Evolutionary conservation across 2,797 vertebrate species (phyloP), one percentile per base, ranked within the genome.

Genomic region (Sebastes nivosus): DNA sequence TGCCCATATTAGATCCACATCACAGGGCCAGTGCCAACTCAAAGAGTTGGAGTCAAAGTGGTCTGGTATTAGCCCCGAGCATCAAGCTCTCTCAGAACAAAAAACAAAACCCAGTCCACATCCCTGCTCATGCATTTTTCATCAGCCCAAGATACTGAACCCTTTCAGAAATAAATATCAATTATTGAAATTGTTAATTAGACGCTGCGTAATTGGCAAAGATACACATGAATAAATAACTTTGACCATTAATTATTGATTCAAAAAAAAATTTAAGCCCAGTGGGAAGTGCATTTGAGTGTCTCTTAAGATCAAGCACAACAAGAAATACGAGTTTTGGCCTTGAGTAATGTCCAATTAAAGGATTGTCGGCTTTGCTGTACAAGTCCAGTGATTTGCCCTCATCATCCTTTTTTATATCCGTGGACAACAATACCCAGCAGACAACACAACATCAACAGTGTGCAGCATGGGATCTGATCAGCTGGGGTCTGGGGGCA

Each of bases 121-220:
- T 94, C 94, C 92, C 94, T 57, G 87, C 90, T 95, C 94, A 96
- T 96, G 87, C 93, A 96, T 96, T 93, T 94, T 96, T 95, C 90
- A 96, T 95, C 86, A 93, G 83, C 89, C 88, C 87, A 84, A 92
- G 92, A 95, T 94, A 94, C 90, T 52, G 72, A 93, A 85, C 84
- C 81, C 94, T 96, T 94, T 95, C 90, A 94, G 94, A 95, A 95
- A 95, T 93, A 93, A 96, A 95, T 95, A 96, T 96, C 95, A 96
- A 96, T 96, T 95, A 96, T 96, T 96, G 95, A 96, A 96, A 95
- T 91, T 93, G 93, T 95, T 96, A 96, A 96, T 96, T 96, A 96
- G 94, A 93, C 70, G 24, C 86, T 85, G 78, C 86, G 83, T 95
- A 96, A 96, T 95, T 95, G 93, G 94, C 80, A 70, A 95, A 94